Evolutionary conservation across 2,888 invertebrate genomes (phyloP), one percentile per base, ranked within the genome.

Genomic region (Cordilura impudica): DNA sequence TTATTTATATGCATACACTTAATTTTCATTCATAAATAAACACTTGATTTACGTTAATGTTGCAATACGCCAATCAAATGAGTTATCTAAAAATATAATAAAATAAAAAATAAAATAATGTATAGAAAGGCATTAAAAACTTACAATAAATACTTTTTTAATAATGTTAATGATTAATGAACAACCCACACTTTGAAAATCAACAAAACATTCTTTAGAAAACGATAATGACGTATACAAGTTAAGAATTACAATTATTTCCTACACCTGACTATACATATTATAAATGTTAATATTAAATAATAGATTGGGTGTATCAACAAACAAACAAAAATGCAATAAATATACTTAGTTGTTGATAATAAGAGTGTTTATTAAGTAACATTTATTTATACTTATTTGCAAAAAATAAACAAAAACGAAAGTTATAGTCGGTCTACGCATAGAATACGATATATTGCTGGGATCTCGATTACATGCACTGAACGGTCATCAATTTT

Each of bases 1-100:
- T 5, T 2, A 49, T 21, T n/a, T n/a, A 21, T 18, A 19, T n/a
- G n/a, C n/a, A 10, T 49, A n/a, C 49, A 23, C n/a, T 23, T 12
- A 7, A 31, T 16, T 26, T 51, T 60, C 58, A 67, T 74, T 74
- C 66, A 74, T 67, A 51, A 67, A 60, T 19, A 73, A 51, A 23
- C 14, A 23, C 16, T 51, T 31, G 12, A 60, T 31, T 31, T 31
- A 58, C 65, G 66, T 66, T 73, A 56, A 65, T 51, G 43, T 60
- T 31, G 12, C 10, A 53, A 51, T 45, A n/a, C 35, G 23, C 47
- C 47, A 43, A 31, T 35, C 21, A 45, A 54, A 5, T n/a, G n/a
- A n/a, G n/a, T 39, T 14, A 65, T 72, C 39, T 65, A 56, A 35
- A 18, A 65, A 19, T 29, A 65, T 29, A 43, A 26, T 18, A n/a